These are phyloP conservation scores for Haliaeetus vocifer DNA, from an alignment of 2,797 vertebrate species.

Conservation along the genomic window DNA sequence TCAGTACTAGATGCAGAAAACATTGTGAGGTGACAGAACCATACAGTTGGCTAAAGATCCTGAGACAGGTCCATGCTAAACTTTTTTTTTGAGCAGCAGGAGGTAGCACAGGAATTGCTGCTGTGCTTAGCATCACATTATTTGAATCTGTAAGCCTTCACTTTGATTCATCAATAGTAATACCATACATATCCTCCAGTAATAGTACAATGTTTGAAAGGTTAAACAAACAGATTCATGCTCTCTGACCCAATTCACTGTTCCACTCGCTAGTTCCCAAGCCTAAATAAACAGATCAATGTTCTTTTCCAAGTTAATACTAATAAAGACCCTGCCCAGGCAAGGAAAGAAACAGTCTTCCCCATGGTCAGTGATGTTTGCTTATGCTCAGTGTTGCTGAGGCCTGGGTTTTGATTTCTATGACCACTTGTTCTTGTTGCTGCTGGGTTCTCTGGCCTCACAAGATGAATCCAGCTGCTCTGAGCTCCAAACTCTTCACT, in stretches of 20 bases:
- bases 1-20: not conserved
- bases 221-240: not conserved
- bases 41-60: not conserved
- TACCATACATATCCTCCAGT: not conserved
- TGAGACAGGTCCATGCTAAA: not conserved
- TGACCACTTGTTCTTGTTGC: not conserved
- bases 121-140: not conserved
- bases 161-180: not conserved
- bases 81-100: not conserved
- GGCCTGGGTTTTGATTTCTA: not conserved
- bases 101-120: not conserved
- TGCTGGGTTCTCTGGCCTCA: not conserved
- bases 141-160: not conserved
- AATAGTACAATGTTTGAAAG: not conserved
- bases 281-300: not conserved
- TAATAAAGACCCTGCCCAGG: not conserved
- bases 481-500: not conserved
- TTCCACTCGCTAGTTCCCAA: not conserved
- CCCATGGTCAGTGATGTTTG: not conserved
- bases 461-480: slow-evolving; percentile 7
- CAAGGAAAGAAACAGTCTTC: not conserved
- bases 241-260: not conserved
- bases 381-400: not conserved
- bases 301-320: not conserved
- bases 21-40: not conserved